Percentiles rank a stretch among this genome's conserved stretches.
These are phyloP conservation scores for Peromyscus aztecus DNA, from an alignment of 2,797 vertebrate genomes.

Conservation along the genomic window DNA sequence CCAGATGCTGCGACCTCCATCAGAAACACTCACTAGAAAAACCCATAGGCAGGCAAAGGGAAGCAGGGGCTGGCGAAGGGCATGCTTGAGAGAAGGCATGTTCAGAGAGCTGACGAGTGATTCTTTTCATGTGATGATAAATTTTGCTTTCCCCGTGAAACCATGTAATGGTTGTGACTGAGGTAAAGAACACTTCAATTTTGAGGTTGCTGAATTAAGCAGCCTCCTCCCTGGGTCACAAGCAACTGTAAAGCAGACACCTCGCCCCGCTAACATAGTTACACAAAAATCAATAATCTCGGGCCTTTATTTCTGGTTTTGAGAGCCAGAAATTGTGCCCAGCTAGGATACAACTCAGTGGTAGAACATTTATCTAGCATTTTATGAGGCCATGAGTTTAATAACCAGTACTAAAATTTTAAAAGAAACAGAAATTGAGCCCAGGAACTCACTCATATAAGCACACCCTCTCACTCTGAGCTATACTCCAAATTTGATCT, in stretches of 20 bases:
- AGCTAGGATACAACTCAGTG: neutral
- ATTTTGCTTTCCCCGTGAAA: conserved; percentile 4
- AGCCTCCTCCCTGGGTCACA: neutral
- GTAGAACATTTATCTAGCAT: neutral
- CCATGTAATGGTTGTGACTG: neutral
- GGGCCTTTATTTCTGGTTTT: neutral
- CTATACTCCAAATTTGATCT: neutral
- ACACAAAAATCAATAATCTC: neutral
- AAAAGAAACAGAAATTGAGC: neutral
- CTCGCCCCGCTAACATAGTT: neutral
- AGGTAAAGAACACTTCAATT: neutral
- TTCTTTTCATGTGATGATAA: conserved; percentile 9
- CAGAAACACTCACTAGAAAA: conserved; percentile 18
- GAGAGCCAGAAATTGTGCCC: neutral
- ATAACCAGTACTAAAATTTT: neutral
- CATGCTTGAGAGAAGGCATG: neutral
- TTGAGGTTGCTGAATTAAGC: neutral
- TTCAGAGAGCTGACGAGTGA: neutral
- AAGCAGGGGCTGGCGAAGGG: neutral
- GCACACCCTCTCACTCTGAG: neutral
- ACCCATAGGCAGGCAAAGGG: neutral
- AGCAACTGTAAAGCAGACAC: neutral
- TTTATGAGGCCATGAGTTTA: neutral
- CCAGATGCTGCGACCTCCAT: neutral
- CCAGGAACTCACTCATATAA: neutral